Evolutionary conservation across 2,888 invertebrate genomes (phyloP), one percentile per base, ranked within the genome.

Genomic region (Apamea monoglypha): DNA sequence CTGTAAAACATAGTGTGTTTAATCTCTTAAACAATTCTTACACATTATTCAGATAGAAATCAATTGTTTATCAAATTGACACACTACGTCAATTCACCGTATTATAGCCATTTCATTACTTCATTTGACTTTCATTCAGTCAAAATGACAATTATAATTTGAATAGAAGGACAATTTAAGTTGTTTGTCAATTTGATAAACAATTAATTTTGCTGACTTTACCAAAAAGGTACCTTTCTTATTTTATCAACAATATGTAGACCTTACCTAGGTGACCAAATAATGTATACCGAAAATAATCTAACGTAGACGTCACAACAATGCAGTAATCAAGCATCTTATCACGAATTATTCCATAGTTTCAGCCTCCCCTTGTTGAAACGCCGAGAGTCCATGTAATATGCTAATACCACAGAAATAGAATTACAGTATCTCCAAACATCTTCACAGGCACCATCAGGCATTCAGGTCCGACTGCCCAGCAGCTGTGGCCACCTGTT

Each of bases 401-500:
- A 78, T 71, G 70, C 70, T 83, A 82, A 77, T 81, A 63, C 10
- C 32, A 56, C 72, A 83, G 79, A 83, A 82, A 82, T 79, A 84
- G 86, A 84, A 83, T 83, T 68, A 70, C 53, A 67, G 71, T 47
- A 69, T 50, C 63, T 66, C 44, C 47, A 61, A 85, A 74, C 81
- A 59, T 81, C 77, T 85, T 75, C 80, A 69, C 80, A 84, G 84
- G 18, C 70, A 74, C 40, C 78, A 84, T 85, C 84, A 85, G 63
- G 63, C 73, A 85, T 84, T 85, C 84, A 75, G 64, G 74, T 85
- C 63, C 36, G 61, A 47, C 56, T 70, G 85, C 21, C 76, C 88
- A 80, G 72, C 89, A 89, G 80, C 89, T 89, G 89, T 40, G 83
- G 80, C 88, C 89, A 89, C 87, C 87, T 89, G 87, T 85, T 83